These are phyloP conservation scores for Lagocephalus sceleratus DNA, from an alignment of 2,797 vertebrate species.

Conservation along the genomic window DNA sequence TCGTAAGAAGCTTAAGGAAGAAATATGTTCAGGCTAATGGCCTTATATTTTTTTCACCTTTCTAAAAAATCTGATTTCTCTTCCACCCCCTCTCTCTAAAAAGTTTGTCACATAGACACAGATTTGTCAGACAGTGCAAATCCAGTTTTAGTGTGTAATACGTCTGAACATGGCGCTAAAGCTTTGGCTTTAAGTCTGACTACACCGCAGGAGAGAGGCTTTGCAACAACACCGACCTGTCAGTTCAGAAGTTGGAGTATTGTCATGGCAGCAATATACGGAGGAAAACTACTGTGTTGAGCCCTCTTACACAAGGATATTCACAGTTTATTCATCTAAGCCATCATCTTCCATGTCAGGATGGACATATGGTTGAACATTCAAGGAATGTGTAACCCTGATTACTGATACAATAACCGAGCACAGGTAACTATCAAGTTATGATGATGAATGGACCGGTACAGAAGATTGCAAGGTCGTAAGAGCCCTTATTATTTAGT, in stretches of 20 bases:
- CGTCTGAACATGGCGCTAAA: slow-evolving; percentile 52
- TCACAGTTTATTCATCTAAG: not conserved
- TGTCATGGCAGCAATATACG: slow-evolving; percentile 8
- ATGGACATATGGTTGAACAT: not conserved
- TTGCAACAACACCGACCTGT: slow-evolving; percentile 48
- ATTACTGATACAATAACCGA: too few relatives aligned
- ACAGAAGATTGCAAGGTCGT: too few relatives aligned
- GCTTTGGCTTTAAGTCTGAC: slow-evolving; percentile 58
- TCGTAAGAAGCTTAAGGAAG: slow-evolving; percentile 76
- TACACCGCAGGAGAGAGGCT: slow-evolving; percentile 55
- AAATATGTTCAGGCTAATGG: slow-evolving; percentile 73
- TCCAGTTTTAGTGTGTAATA: slow-evolving; percentile 72
- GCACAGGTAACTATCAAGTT: too few relatives aligned
- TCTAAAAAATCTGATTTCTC: slow-evolving; percentile 49
- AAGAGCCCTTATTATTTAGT: too few relatives aligned
- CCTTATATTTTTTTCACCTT: slow-evolving; percentile 61
- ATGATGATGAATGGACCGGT: too few relatives aligned
- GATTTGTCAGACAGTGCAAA: slow-evolving; percentile 71
- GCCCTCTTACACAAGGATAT: not conserved
- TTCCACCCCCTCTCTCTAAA: slow-evolving; percentile 36
- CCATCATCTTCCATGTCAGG: not conserved
- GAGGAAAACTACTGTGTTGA: not conserved
- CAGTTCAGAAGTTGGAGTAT: slow-evolving; percentile 21
- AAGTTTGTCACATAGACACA: slow-evolving; percentile 66
- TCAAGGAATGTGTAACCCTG: too few relatives aligned